These are phyloP conservation scores for Carcina quercana DNA, from an alignment of 2,888 invertebrate species.

Conservation along the genomic window DNA sequence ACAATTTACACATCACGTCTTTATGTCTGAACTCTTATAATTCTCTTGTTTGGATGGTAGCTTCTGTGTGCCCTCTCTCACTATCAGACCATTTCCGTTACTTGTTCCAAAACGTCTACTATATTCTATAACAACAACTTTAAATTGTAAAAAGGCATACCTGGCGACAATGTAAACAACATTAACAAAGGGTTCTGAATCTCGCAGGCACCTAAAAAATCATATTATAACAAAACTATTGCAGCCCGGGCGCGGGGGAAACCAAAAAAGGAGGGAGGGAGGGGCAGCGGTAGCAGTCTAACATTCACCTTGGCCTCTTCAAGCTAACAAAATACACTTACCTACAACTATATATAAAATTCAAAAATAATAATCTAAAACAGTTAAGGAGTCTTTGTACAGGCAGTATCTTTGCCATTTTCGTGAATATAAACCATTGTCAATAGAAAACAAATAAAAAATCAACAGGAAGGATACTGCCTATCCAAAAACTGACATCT, in stretches of 20 bases:
- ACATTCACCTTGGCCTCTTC: constrained; percentile 71
- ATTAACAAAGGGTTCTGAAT: constrained; percentile 68
- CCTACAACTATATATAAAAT: constrained; percentile 63
- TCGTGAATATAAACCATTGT: not conserved
- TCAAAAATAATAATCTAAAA: constrained; percentile 57
- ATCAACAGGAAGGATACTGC: constrained; percentile 58
- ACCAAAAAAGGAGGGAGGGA: constrained; percentile 53
- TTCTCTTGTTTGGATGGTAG: no score
- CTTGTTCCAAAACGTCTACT: constrained; percentile 8
- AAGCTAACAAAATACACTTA: constrained; percentile 74
- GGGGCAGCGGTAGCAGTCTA: constrained; percentile 71
- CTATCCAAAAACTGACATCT: constrained; percentile 65
- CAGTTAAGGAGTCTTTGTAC: constrained; percentile 33
- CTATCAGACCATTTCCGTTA: no score
- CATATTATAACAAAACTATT: constrained; percentile 64
- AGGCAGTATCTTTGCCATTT: constrained; percentile 61
- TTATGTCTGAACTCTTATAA: no score
- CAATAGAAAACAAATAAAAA: constrained; percentile 9
- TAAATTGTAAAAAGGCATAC: constrained; percentile 67
- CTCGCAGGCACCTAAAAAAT: constrained; percentile 74
- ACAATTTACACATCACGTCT: no score
- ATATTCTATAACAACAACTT: constrained; percentile 21
- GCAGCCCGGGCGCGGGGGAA: constrained; percentile 66
- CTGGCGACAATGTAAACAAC: constrained; percentile 76
- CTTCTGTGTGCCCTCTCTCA: no score